These are phyloP conservation scores for Vulpes ferrilata DNA, from an alignment of 2,113 vertebrate species.

Conservation along the genomic window DNA sequence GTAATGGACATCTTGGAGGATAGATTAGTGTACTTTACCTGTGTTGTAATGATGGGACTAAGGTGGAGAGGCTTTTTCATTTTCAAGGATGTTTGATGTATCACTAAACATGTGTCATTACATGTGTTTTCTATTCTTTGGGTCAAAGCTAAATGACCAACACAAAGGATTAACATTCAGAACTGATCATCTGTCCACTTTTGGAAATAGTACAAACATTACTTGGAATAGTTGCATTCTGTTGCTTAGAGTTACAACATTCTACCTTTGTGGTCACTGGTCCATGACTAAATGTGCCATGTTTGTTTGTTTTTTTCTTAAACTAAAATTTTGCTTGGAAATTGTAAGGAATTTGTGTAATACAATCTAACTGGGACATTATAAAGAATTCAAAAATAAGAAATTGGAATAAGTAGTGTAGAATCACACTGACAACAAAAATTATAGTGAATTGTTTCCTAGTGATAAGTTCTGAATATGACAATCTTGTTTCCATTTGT, in stretches of 20 bases:
- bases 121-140: not conserved
- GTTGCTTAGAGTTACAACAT: not conserved
- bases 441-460: not conserved
- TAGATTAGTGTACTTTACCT: not conserved
- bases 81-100: slow-evolving; percentile 32
- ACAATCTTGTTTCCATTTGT: not conserved
- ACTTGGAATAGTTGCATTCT: not conserved
- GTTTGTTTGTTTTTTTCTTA: not conserved
- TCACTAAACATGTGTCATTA: not conserved
- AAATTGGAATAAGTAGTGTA: not conserved
- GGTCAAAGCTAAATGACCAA: slow-evolving; percentile 11
- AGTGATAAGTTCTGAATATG: not conserved
- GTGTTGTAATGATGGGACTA: not conserved
- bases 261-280: not conserved
- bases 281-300: not conserved
- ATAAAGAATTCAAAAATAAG: not conserved
- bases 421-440: not conserved
- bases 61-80: not conserved
- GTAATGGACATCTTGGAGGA: not conserved
- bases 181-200: not conserved
- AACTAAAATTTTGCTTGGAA: slow-evolving; percentile 38
- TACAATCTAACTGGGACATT: not conserved
- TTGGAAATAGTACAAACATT: not conserved
- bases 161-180: not conserved
- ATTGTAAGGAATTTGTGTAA: not conserved